Conservation (phyloP, 2,888 invertebrate genomes). For the Miltochrista miniata region DNA sequence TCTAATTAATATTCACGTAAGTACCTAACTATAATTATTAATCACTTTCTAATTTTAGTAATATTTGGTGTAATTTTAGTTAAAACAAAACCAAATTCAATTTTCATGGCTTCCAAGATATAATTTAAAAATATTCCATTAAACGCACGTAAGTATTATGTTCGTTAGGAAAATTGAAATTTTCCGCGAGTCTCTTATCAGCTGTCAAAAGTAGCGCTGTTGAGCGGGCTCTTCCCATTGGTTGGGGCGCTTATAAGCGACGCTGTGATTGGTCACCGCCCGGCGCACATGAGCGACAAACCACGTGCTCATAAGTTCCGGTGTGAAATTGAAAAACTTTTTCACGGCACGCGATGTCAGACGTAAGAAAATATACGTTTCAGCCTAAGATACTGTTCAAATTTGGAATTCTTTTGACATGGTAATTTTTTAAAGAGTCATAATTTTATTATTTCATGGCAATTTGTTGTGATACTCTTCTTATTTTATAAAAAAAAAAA, state of each 20-base stretch:
- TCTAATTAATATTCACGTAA: too few species aligned
- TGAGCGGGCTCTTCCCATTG: conserved; percentile 66
- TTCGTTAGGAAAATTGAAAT: background rate
- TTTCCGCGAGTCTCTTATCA: conserved; percentile 67
- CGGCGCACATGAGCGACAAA: conserved; percentile 75
- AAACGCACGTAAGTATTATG: too few species aligned
- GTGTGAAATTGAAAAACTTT: conserved; percentile 61
- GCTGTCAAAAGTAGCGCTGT: conserved; percentile 71
- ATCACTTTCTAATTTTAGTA: too few species aligned
- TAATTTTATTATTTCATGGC: background rate
- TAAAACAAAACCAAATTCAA: too few species aligned
- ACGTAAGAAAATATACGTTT: conserved; percentile 1
- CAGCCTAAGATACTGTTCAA: background rate
- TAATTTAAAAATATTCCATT: too few species aligned
- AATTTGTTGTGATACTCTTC: background rate
- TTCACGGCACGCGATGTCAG: conserved; percentile 41
- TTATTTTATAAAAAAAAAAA: background rate
- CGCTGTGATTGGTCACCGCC: conserved; percentile 67
- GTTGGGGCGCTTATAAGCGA: conserved; percentile 67
- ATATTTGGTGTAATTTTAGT: too few species aligned
- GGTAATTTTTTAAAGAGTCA: background rate
- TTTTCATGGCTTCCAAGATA: too few species aligned
- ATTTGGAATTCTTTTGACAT: background rate
- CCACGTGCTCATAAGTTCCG: conserved; percentile 82
- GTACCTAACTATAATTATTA: too few species aligned